These are phyloP conservation scores for Acomys russatus DNA, from an alignment of 2,797 vertebrate genomes.

Conservation along the genomic window DNA sequence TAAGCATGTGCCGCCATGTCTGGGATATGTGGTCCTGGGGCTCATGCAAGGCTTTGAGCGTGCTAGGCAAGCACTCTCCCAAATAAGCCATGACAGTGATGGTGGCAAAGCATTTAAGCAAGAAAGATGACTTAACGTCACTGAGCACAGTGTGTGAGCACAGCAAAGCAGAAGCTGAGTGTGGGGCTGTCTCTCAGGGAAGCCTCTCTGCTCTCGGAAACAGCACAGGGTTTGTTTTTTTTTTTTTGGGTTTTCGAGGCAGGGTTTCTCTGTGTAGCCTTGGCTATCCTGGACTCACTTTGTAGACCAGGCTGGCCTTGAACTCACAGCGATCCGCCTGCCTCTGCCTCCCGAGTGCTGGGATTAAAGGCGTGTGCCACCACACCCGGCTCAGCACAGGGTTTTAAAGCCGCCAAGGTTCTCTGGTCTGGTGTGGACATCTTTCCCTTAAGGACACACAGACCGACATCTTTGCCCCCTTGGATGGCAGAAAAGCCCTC, in stretches of 20 bases:
- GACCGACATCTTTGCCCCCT: neutral
- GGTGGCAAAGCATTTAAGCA: neutral
- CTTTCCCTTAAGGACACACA: neutral
- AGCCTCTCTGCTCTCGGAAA: neutral
- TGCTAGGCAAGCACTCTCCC: neutral
- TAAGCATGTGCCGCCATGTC: neutral
- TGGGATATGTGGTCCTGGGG: neutral
- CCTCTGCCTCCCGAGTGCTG: too few species aligned
- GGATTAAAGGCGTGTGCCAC: too few species aligned
- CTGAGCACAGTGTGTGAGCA: neutral
- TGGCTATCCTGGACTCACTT: too few species aligned
- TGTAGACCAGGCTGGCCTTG: too few species aligned
- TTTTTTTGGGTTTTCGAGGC: too few species aligned
- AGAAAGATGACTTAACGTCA: neutral
- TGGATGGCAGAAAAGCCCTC: neutral
- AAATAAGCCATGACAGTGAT: neutral
- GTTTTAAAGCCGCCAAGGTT: neutral
- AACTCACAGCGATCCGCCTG: too few species aligned
- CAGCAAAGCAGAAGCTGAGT: neutral
- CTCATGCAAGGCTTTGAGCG: neutral
- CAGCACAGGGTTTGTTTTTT: neutral
- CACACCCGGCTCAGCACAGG: too few species aligned
- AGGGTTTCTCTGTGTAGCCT: too few species aligned
- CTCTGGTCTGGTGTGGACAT: accelerated
- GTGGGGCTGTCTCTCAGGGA: accelerated